phyloP scores from a whole-genome alignment of 2,888 invertebrate genomes.

The Sphinx pinastri region DNA sequence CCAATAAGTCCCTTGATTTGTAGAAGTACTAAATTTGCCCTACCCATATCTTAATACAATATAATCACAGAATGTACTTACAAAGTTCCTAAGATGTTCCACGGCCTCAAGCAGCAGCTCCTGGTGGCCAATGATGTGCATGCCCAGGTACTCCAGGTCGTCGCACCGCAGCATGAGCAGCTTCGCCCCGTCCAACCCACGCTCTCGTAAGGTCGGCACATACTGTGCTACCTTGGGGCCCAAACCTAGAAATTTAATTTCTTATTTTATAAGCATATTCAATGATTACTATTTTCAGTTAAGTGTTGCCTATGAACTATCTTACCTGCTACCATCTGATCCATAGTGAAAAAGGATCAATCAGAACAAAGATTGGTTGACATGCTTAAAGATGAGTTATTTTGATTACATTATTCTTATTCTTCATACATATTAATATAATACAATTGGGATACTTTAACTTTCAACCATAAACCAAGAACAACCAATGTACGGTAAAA shows the following conservation, averaged over 20 bases:
- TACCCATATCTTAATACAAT: not conserved
- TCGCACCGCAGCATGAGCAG: conserved; percentile 93
- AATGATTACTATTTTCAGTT: too few species aligned
- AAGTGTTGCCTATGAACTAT: too few species aligned
- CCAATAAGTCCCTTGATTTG: not conserved
- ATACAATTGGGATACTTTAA: too few species aligned
- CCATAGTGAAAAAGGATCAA: too few species aligned
- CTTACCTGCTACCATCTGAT: too few species aligned
- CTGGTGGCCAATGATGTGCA: conserved; percentile 95
- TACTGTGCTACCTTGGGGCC: conserved; percentile 92
- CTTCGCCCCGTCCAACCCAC: conserved; percentile 91
- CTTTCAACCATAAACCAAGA: too few species aligned
- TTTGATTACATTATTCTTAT: too few species aligned
- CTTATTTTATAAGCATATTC: not conserved
- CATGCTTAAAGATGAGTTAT: too few species aligned
- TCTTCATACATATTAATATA: too few species aligned
- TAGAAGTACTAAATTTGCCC: not conserved
- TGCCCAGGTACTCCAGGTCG: conserved; percentile 94
- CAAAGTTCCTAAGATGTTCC: conserved; percentile 94
- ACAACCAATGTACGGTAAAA: too few species aligned
- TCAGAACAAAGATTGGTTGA: too few species aligned
- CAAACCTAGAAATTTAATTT: conserved; percentile 84
- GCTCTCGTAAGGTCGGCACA: conserved; percentile 90
- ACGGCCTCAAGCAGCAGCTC: conserved; percentile 96
- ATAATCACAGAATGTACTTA: conserved; percentile 71